phyloP scores from a whole-genome alignment of 2,888 invertebrate species.

The Lithophane socia region DNA sequence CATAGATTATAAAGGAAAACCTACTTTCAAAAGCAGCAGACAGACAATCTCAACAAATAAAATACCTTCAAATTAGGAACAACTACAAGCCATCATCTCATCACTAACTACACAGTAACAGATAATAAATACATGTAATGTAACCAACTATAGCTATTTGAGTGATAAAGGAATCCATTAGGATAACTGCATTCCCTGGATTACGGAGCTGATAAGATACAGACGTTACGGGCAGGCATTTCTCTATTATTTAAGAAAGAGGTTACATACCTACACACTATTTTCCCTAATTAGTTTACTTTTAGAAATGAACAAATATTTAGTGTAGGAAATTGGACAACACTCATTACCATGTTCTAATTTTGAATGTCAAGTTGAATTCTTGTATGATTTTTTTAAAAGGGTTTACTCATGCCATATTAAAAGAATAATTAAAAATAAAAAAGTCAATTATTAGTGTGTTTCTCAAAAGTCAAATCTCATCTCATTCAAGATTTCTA shows the following conservation, averaged over 20 bases:
- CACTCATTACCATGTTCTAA: conserved; percentile 11
- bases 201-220: conserved; percentile 55
- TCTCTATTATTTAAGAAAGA: conserved; percentile 30
- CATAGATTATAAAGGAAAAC: background rate
- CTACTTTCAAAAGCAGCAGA: too few relatives aligned
- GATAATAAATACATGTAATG: conserved; percentile 37
- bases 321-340: conserved; percentile 1
- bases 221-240: background rate
- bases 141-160: conserved; percentile 34
- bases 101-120: conserved; percentile 18
- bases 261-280: background rate
- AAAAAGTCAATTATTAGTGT: background rate
- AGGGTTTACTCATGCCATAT: background rate
- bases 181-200: conserved; percentile 53
- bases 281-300: conserved; percentile 39
- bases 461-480: background rate
- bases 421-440: background rate
- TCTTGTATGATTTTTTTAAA: background rate
- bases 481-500: background rate
- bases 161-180: conserved; percentile 58
- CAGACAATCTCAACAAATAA: background rate
- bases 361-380: conserved; percentile 25
- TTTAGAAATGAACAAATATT: conserved; percentile 26
- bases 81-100: too few relatives aligned
- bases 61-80: background rate